Conservation (phyloP, 1,140 invertebrate genomes). For the Colletes gigas region DNA sequence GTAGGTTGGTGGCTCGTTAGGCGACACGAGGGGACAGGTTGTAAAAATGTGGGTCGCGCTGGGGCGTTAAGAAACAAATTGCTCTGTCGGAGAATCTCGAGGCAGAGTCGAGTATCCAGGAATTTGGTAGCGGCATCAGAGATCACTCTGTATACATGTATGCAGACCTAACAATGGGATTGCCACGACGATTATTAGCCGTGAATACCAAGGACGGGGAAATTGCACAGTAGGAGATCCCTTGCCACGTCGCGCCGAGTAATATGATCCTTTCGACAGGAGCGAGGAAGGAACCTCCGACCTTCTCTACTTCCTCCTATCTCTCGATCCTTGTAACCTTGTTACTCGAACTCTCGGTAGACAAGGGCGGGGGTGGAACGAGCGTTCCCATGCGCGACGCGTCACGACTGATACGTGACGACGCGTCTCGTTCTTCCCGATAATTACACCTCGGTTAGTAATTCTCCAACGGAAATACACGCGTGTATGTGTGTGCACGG, state of each 20-base stretch:
- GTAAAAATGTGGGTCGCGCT: no score
- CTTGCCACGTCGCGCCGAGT: conserved; percentile 28
- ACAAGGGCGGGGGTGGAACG: conserved; percentile 56
- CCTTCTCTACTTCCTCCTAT: conserved; percentile 34
- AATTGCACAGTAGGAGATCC: conserved; percentile 46
- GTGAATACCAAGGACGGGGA: conserved; percentile 54
- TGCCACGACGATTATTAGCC: conserved; percentile 62
- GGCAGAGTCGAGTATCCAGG: background rate
- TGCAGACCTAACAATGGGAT: conserved; percentile 51
- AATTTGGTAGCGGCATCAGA: conserved; percentile 29
- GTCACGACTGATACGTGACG: conserved; percentile 66
- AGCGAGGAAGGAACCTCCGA: conserved; percentile 44
- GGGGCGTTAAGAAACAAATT: background rate
- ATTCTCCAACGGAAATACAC: conserved; percentile 47
- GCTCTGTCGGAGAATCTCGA: background rate
- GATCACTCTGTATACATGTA: conserved; percentile 6
- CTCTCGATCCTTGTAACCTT: conserved; percentile 70
- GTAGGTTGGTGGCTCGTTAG: no score
- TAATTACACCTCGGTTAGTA: conserved; percentile 75
- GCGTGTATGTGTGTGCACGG: background rate
- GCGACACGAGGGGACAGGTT: background rate
- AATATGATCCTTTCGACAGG: conserved; percentile 63
- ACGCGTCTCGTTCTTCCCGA: conserved; percentile 68
- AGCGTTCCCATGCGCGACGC: conserved; percentile 67
- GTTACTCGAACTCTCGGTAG: conserved; percentile 64